Percentiles rank a stretch among this genome's conserved stretches.
These are phyloP conservation scores for Zoanthus solanderi DNA, from an alignment of 92 coral and sea anemone species.

Conservation along the genomic window DNA sequence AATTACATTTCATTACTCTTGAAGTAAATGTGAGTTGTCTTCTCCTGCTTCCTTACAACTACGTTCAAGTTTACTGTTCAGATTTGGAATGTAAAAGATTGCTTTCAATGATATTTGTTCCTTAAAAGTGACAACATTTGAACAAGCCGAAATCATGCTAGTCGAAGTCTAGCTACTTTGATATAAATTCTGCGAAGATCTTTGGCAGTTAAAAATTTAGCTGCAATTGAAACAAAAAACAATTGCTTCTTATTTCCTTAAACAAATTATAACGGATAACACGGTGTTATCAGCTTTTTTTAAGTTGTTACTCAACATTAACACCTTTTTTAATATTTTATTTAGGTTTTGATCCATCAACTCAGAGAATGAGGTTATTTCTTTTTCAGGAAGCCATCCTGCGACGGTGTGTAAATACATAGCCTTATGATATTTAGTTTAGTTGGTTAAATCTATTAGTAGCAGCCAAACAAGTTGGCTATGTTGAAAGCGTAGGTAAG, in stretches of 20 bases:
- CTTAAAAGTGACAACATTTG: no score
- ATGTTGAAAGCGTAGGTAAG: not conserved
- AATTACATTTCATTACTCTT: not conserved
- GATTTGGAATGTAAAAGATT: no score
- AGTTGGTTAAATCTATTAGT: not conserved
- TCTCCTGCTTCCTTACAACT: no score
- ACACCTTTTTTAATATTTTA: not conserved
- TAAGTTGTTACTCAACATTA: not conserved
- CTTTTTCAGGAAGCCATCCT: slow-evolving; percentile 90
- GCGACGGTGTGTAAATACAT: not conserved
- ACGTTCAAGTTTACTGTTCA: no score
- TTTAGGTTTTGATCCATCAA: slow-evolving; percentile 69
- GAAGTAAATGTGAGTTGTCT: not conserved
- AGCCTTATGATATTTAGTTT: not conserved
- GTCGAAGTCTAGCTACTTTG: no score
- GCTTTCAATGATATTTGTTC: no score
- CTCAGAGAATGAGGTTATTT: slow-evolving; percentile 70
- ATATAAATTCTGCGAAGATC: no score
- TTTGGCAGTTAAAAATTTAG: no score
- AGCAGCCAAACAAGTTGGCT: not conserved
- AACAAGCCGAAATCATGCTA: no score
- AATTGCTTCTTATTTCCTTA: no score
- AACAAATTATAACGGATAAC: no score
- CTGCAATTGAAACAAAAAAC: no score
- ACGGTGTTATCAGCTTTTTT: not conserved